Base-by-base conservation (phyloP, 2,113 vertebrate species). In the Tupaia chinensis region DNA sequence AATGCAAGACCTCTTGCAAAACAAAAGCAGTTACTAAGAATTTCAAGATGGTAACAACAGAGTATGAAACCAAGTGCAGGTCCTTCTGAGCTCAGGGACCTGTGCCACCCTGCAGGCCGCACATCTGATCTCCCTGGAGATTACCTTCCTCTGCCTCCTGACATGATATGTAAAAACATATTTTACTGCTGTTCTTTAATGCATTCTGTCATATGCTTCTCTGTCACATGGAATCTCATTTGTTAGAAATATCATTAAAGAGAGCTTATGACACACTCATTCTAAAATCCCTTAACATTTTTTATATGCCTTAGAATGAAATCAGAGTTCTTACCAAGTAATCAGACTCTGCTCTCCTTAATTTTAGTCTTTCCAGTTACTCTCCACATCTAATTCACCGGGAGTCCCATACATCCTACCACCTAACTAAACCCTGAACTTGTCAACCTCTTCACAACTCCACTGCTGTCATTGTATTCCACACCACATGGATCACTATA, bases 41-140 rank as follows among this genome's bases (percentile, higher is more conserved):
- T 68, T 78, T 74, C 16, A 81, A 60, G 80, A 63, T 3, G 56
- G 19, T 56, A 34, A 68, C 9, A 74, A 15, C 7, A n/a, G 9
- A 69, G 29, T 5, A 69, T 66, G 60, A 81, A 95, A 15, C 25
- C 54, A 63, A 78, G 7, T 11, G 1, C 1, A 3, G 20, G 15
- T 1, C 6, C 5, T 86, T 82, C 23, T 80, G 12, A 83, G 16
- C 6, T n/a, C 3, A 0, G 7, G 25, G 3, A 0, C 22, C 10
- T 4, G 9, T 72, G 44, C 56, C 20, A 73, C 2, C 8, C 2
- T 20, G 14, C 9, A 69, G 12, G 27, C 34, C 4, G 29, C 11
- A 25, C 60, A 29, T 27, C n/a, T 73, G 10, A 13, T 89, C n/a
- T 76, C 34, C n/a, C 25, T 56, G 54, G 8, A 63, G 3, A 53